Conservation (phyloP, 1,140 invertebrate genomes). For the Sycophaga agraensis region DNA sequence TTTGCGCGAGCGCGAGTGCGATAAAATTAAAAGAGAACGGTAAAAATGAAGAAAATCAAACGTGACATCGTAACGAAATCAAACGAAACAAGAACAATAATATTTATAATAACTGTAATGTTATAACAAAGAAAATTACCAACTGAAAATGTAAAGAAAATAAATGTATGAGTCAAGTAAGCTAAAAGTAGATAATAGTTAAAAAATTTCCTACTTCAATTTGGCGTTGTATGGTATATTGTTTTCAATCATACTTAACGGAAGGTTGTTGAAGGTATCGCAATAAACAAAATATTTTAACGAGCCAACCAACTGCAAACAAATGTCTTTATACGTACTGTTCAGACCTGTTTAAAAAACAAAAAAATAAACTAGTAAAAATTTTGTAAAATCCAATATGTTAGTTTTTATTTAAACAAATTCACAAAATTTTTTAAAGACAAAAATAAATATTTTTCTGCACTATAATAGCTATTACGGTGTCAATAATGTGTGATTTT, state of each 20-base stretch:
- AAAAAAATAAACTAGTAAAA: constrained; percentile 26
- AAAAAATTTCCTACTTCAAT: constrained; percentile 17
- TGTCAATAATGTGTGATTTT: not conserved
- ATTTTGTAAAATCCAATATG: constrained; percentile 8
- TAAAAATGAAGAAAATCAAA: not conserved
- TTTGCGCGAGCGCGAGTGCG: too few relatives aligned
- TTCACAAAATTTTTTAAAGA: constrained; percentile 5
- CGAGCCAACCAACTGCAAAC: constrained; percentile 29
- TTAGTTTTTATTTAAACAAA: constrained; percentile 2
- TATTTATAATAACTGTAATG: not conserved
- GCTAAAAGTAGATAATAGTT: too few relatives aligned
- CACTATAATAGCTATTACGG: too few relatives aligned
- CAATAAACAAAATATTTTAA: constrained; percentile 29
- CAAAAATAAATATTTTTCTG: constrained; percentile 28
- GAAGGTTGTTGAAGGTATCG: constrained; percentile 8
- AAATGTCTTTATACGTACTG: constrained; percentile 29
- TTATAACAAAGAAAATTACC: not conserved
- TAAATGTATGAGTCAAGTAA: too few relatives aligned
- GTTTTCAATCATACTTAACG: constrained; percentile 25
- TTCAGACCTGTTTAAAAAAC: constrained; percentile 29
- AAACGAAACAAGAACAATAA: not conserved
- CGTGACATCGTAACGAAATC: not conserved
- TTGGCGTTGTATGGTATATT: constrained; percentile 14
- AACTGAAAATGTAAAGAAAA: not conserved
- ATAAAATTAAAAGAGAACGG: not conserved